Conservation (phyloP, 2,888 invertebrate species). For the Melipona beecheii region DNA sequence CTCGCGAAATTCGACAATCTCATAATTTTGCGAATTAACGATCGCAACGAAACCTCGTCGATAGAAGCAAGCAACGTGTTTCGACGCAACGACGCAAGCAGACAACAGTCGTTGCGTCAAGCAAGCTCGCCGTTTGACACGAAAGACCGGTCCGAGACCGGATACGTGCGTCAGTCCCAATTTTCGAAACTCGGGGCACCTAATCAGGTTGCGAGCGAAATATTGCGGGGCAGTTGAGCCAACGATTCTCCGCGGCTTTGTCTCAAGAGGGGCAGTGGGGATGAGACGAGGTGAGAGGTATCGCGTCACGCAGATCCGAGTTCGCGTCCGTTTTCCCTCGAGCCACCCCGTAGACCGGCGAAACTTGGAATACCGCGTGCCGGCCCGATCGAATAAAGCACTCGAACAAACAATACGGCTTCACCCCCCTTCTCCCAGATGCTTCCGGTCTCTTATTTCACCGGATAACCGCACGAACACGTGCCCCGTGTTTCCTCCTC, state of each 20-base stretch:
- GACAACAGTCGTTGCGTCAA: no score
- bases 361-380: slow-evolving; percentile 46
- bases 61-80: no score
- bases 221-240: slow-evolving; percentile 31
- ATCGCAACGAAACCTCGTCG: no score
- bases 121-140: no score
- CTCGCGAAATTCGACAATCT: no score
- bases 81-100: no score
- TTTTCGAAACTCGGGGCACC: not conserved
- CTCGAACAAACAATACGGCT: slow-evolving; percentile 82
- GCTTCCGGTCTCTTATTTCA: slow-evolving; percentile 84
- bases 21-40: no score
- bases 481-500: slow-evolving; percentile 76
- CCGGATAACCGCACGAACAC: slow-evolving; percentile 79
- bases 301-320: slow-evolving; percentile 55
- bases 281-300: slow-evolving; percentile 29
- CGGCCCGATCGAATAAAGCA: slow-evolving; percentile 72
- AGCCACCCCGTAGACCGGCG: slow-evolving; percentile 64
- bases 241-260: slow-evolving; percentile 33
- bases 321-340: slow-evolving; percentile 56
- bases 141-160: no score
- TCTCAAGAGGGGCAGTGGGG: slow-evolving; percentile 1
- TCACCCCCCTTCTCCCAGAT: slow-evolving; percentile 76
- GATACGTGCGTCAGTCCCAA: not conserved
- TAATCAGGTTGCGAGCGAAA: slow-evolving; percentile 26